phyloP scores from a whole-genome alignment of 1,140 invertebrate genomes.

The Chironomus striatipennis region DNA sequence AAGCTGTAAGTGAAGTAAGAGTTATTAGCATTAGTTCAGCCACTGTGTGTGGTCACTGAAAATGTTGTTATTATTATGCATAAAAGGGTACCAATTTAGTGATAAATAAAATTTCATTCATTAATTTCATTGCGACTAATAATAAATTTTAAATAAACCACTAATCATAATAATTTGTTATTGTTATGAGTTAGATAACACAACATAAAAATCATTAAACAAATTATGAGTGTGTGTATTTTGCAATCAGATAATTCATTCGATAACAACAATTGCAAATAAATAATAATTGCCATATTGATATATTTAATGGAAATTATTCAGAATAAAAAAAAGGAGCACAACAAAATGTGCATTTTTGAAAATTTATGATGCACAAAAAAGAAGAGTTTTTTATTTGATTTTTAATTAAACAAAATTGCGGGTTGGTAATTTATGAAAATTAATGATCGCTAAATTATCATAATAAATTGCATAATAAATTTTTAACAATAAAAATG shows the following conservation, averaged over 20 bases:
- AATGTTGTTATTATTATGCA: too few relatives aligned
- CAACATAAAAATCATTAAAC: conserved; percentile 4
- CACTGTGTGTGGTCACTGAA: too few relatives aligned
- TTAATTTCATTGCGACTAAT: too few relatives aligned
- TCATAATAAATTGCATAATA: conserved; percentile 17
- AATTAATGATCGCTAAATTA: conserved; percentile 22
- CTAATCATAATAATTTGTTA: too few relatives aligned
- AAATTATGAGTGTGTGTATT: background rate
- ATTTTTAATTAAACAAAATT: conserved; percentile 24
- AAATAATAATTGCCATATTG: conserved; percentile 4
- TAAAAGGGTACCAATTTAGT: too few relatives aligned
- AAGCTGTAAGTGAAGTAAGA: too few relatives aligned
- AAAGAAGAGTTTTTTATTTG: conserved; percentile 15
- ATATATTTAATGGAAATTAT: background rate
- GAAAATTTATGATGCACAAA: conserved; percentile 3
- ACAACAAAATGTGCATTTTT: background rate
- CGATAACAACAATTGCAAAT: background rate
- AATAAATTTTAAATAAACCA: too few relatives aligned
- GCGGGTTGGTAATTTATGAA: conserved; percentile 9
- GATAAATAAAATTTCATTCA: too few relatives aligned
- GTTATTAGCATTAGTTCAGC: too few relatives aligned
- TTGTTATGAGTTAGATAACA: too few relatives aligned
- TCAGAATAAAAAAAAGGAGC: too few relatives aligned
- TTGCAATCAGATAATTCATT: background rate
- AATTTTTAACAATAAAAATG: conserved; percentile 18